phyloP scores from a whole-genome alignment of 1,140 invertebrate species.

The Zaprionus gabonicus region DNA sequence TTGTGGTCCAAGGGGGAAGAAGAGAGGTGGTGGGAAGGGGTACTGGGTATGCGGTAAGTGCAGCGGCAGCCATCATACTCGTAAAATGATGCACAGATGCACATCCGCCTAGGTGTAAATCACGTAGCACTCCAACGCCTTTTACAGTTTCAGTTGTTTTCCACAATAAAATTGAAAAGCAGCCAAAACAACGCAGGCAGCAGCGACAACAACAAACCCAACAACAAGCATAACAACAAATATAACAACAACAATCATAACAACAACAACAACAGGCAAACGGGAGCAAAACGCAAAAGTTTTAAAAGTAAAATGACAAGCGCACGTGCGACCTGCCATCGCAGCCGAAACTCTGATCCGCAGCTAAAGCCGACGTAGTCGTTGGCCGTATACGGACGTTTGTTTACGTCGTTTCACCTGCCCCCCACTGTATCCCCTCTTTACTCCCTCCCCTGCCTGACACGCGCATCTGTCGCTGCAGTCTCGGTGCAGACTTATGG shows the following conservation, averaged over 20 bases:
- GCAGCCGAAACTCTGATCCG: constrained; percentile 39
- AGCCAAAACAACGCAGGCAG: constrained; percentile 62
- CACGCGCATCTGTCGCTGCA: constrained; percentile 23
- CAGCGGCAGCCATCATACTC: constrained; percentile 65
- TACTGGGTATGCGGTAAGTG: constrained; percentile 60
- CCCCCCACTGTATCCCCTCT: background rate
- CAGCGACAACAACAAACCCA: constrained; percentile 22
- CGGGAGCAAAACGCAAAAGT: constrained; percentile 74
- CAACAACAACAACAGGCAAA: constrained; percentile 48
- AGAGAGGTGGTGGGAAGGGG: constrained; percentile 17
- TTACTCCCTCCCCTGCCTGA: background rate
- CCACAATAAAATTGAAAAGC: constrained; percentile 81
- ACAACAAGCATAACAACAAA: constrained; percentile 14
- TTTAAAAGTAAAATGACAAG: constrained; percentile 81
- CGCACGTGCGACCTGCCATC: constrained; percentile 68
- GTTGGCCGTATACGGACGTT: constrained; percentile 30
- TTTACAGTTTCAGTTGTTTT: constrained; percentile 77
- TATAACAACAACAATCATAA: constrained; percentile 18
- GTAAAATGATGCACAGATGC: constrained; percentile 75
- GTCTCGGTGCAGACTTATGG: constrained; percentile 63
- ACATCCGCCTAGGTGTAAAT: constrained; percentile 79
- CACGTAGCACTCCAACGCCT: constrained; percentile 77
- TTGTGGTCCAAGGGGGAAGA: background rate
- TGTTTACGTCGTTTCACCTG: constrained; percentile 51
- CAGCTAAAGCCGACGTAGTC: constrained; percentile 6